Conservation (phyloP, 2,797 vertebrate species). For the Amazona finschi region DNA sequence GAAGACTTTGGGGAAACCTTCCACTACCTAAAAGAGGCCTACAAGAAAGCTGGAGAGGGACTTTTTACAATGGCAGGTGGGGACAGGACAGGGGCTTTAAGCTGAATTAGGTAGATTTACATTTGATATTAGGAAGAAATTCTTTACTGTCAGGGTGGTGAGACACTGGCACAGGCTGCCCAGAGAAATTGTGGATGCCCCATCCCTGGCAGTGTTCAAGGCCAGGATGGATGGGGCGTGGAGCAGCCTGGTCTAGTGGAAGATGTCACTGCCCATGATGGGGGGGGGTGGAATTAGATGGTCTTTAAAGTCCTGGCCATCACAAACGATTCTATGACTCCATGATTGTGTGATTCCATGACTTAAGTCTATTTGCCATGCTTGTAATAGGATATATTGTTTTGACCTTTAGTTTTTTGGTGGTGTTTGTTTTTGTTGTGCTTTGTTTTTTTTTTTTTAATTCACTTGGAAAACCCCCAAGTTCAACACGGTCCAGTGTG, state of each 20-base stretch:
- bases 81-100: not conserved
- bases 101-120: not conserved
- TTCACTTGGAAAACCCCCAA: not conserved
- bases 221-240: not conserved
- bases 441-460: not conserved
- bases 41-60: not conserved
- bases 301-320: not conserved
- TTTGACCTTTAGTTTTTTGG: not conserved
- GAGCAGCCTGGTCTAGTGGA: not conserved
- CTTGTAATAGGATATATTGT: not conserved
- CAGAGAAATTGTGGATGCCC: not conserved
- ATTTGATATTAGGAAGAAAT: not conserved
- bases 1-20: not conserved
- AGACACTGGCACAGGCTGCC: not conserved
- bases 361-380: not conserved
- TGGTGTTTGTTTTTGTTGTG: not conserved
- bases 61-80: not conserved
- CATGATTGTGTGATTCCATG: not conserved
- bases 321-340: not conserved
- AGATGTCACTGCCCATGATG: not conserved
- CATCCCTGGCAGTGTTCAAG: not conserved
- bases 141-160: not conserved
- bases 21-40: not conserved
- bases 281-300: not conserved
- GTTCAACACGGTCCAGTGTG: not conserved